Evolutionary conservation across 2,888 invertebrate species (phyloP).

Genomic region (Iselma pallidipennis): DNA sequence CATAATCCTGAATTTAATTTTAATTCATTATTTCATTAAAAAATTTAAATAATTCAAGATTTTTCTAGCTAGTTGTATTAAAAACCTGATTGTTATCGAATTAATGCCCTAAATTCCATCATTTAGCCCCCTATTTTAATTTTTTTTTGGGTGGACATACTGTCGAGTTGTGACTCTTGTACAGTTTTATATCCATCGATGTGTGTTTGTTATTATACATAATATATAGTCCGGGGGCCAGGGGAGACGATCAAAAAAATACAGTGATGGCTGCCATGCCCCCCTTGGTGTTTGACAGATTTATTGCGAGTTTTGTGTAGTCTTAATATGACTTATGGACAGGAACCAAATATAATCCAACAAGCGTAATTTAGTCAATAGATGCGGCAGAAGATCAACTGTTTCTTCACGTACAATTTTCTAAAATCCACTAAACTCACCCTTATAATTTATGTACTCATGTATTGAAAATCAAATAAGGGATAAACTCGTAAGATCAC

Average conservation of each 20-base stretch:
- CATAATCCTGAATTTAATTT: slow-evolving; percentile 27
- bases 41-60: no score
- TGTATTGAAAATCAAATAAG: no score
- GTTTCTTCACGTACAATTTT: not conserved
- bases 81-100: slow-evolving; percentile 12
- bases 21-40: not conserved
- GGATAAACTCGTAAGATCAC: no score
- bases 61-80: no score
- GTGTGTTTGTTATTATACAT: slow-evolving; percentile 18
- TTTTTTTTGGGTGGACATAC: slow-evolving; percentile 2
- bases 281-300: slow-evolving; percentile 56
- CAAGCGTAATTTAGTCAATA: slow-evolving; percentile 43
- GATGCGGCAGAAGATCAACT: slow-evolving; percentile 11
- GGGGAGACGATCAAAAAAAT: slow-evolving; percentile 30
- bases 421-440: not conserved
- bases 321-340: slow-evolving; percentile 60
- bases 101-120: no score
- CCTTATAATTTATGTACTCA: no score
- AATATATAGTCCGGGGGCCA: slow-evolving; percentile 25
- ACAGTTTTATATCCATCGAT: not conserved
- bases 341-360: slow-evolving; percentile 51
- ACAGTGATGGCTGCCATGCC: slow-evolving; percentile 49
- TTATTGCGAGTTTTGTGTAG: slow-evolving; percentile 58
- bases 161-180: slow-evolving; percentile 18
- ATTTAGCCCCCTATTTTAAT: not conserved